These are phyloP conservation scores for Microctonus brassicae DNA, from an alignment of 2,888 invertebrate species.

Conservation along the genomic window DNA sequence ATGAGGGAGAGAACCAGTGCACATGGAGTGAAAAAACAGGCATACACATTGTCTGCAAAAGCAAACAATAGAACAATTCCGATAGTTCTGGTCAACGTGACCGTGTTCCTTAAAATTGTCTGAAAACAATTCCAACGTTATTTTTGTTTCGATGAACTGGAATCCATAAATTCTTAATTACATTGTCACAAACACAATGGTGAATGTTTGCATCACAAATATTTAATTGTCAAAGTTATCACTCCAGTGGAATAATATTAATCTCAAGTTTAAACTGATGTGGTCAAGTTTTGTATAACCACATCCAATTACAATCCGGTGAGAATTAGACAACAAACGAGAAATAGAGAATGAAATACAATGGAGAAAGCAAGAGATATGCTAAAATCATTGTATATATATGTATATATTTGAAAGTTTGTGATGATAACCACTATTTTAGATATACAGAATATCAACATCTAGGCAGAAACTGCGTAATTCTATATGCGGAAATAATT, in stretches of 20 bases:
- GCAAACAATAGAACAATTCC: neutral
- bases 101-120: neutral
- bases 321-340: neutral
- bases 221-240: slow-evolving; percentile 21
- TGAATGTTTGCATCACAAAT: neutral
- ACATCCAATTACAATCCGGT: slow-evolving; percentile 17
- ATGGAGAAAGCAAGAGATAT: no score
- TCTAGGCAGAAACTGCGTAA: neutral
- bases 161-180: neutral
- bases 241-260: slow-evolving; percentile 13
- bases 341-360: neutral
- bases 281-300: neutral
- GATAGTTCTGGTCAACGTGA: neutral
- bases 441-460: neutral
- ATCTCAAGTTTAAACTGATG: slow-evolving; percentile 19
- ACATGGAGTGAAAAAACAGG: neutral
- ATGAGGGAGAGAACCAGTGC: neutral
- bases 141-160: neutral
- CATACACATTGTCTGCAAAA: neutral
- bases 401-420: neutral
- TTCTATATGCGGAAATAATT: neutral
- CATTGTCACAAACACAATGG: slow-evolving; percentile 4
- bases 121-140: neutral
- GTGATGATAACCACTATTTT: neutral
- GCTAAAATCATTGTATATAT: neutral